A percentile compares a stretch with the other conserved stretches of the same genome.
Evolutionary conservation across 35 echinoderm and acorn worm species (phyloP).

Genomic region (Heliocidaris erythrogramma): DNA sequence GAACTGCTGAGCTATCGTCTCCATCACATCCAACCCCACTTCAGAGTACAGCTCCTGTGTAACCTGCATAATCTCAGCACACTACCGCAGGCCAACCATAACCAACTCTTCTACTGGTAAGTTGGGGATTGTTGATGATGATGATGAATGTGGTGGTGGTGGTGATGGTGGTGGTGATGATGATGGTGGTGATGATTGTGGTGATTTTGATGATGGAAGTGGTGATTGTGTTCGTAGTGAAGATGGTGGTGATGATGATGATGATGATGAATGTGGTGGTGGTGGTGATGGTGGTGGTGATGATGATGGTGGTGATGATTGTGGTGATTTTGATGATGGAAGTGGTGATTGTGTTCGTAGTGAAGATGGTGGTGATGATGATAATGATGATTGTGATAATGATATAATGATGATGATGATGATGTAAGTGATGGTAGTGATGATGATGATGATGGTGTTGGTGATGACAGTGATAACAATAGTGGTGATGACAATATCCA

Average conservation of each 20-base stretch:
- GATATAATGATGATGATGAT: background rate
- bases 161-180: background rate
- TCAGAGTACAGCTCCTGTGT: constrained; percentile 83
- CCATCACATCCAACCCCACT: constrained; percentile 97
- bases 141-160: background rate
- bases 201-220: background rate
- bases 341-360: background rate
- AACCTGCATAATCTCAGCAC: constrained; percentile 76
- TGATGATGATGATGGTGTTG: too few species aligned
- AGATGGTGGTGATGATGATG: background rate
- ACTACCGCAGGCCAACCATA: constrained; percentile 86
- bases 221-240: too few species aligned
- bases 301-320: background rate
- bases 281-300: background rate
- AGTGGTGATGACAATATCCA: too few species aligned
- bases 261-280: background rate
- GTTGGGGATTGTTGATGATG: background rate
- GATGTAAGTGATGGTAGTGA: too few species aligned
- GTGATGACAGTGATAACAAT: too few species aligned
- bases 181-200: background rate
- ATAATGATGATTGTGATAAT: background rate
- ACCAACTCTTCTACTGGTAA: constrained; percentile 95
- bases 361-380: background rate
- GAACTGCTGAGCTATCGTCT: constrained; percentile 93
- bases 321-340: background rate